Conservation (phyloP, 2,797 vertebrate species). For the Poecilia velifera region DNA sequence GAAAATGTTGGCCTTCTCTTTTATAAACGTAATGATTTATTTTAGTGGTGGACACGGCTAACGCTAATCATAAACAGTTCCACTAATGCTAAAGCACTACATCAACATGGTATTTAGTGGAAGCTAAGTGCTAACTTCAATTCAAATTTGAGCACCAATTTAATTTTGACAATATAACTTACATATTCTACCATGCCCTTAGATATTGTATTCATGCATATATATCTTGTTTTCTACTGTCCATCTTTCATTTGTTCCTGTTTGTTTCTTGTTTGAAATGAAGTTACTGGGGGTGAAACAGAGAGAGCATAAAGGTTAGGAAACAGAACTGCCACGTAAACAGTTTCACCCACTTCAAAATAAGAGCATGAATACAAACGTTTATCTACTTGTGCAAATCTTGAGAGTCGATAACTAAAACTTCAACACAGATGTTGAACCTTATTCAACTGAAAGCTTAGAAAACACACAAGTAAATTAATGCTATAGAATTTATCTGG, state of each 20-base stretch:
- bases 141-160: background rate
- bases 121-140: background rate
- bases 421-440: too few relatives aligned
- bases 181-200: background rate
- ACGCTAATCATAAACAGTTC: background rate
- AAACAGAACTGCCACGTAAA: too few relatives aligned
- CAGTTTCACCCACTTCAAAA: too few relatives aligned
- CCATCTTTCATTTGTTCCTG: too few relatives aligned
- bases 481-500: background rate
- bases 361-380: too few relatives aligned
- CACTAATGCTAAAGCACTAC: background rate
- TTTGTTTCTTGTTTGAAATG: too few relatives aligned
- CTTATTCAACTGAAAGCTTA: too few relatives aligned
- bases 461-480: background rate
- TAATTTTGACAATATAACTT: background rate
- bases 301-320: too few relatives aligned
- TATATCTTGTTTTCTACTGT: background rate
- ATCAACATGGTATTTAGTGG: background rate
- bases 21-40: background rate
- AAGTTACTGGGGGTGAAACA: too few relatives aligned
- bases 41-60: background rate
- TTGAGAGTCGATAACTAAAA: too few relatives aligned
- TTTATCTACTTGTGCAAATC: too few relatives aligned
- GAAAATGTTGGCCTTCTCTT: background rate
- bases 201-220: too few relatives aligned